Percentiles rank a stretch among this genome's conserved stretches.
These are phyloP conservation scores for Sapayoa aenigma DNA, from an alignment of 2,113 vertebrate species.

Conservation along the genomic window DNA sequence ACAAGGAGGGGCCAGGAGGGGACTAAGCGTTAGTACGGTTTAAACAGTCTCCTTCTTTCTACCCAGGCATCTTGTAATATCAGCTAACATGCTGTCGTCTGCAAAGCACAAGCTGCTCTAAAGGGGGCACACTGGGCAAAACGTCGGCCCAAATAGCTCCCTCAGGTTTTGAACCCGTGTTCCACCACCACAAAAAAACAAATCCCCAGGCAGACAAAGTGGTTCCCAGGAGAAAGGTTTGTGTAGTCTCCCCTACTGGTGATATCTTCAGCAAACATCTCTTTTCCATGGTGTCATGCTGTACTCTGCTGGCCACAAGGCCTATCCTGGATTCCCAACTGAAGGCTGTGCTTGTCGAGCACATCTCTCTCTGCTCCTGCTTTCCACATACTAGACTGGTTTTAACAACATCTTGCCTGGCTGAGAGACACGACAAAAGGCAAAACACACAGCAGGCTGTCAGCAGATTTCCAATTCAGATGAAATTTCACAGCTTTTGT, in stretches of 20 bases:
- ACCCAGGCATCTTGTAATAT: background rate
- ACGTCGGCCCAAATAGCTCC: rapidly evolving
- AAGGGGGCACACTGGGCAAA: background rate
- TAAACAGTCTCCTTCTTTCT: background rate
- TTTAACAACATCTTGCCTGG: background rate
- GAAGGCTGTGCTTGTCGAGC: background rate
- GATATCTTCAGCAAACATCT: background rate
- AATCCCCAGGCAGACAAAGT: background rate
- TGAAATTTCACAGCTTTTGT: background rate
- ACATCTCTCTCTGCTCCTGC: background rate
- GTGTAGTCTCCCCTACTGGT: background rate
- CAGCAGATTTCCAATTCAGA: background rate
- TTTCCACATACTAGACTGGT: background rate
- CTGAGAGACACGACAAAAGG: background rate
- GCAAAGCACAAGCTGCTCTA: background rate
- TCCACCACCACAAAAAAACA: background rate
- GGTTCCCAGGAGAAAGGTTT: background rate
- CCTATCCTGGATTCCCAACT: background rate
- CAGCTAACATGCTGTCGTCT: background rate
- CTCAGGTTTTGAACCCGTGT: background rate
- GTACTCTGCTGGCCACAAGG: background rate
- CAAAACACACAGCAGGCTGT: background rate
- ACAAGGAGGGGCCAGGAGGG: background rate
- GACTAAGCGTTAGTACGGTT: background rate
- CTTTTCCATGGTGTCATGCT: background rate